A percentile compares a stretch with the other conserved stretches of the same genome.
These are phyloP conservation scores for Prietella phreatophila DNA, from an alignment of 2,113 vertebrate genomes.

Conservation along the genomic window DNA sequence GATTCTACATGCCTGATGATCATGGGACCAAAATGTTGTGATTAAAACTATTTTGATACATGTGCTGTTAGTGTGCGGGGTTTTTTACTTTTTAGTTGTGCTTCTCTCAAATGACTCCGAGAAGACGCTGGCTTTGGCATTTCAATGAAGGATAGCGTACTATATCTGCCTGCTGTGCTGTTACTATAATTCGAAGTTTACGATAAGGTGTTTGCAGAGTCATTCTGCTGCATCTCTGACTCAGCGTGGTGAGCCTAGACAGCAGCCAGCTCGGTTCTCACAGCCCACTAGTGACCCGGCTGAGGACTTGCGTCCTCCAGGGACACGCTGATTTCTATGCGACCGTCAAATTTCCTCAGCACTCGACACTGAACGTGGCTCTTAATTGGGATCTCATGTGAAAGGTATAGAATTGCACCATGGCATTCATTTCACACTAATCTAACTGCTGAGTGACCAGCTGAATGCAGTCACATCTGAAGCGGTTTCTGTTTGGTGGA, in stretches of 20 bases:
- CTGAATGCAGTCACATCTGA: neutral
- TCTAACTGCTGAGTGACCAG: neutral
- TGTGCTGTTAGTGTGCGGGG: too few relatives aligned
- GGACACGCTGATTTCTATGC: neutral
- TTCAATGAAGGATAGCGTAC: neutral
- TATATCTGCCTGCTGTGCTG: conserved; percentile 17
- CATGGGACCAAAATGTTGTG: too few relatives aligned
- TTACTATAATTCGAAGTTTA: neutral
- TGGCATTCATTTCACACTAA: neutral
- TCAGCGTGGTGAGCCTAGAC: neutral
- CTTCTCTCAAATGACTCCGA: neutral
- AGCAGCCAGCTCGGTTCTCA: conserved; percentile 33
- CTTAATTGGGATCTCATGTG: neutral
- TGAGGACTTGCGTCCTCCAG: conserved; percentile 9
- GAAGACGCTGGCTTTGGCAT: neutral
- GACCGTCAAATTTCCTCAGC: neutral
- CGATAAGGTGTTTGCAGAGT: neutral
- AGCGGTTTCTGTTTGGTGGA: neutral
- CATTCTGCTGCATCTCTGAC: conserved; percentile 22
- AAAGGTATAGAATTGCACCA: neutral
- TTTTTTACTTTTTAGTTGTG: neutral
- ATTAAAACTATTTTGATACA: too few relatives aligned
- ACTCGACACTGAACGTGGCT: neutral
- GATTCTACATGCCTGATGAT: too few relatives aligned
- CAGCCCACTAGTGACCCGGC: conserved; percentile 21